These are phyloP conservation scores for Aegotheles bennettii DNA, from an alignment of 2,113 vertebrate species.

Conservation along the genomic window DNA sequence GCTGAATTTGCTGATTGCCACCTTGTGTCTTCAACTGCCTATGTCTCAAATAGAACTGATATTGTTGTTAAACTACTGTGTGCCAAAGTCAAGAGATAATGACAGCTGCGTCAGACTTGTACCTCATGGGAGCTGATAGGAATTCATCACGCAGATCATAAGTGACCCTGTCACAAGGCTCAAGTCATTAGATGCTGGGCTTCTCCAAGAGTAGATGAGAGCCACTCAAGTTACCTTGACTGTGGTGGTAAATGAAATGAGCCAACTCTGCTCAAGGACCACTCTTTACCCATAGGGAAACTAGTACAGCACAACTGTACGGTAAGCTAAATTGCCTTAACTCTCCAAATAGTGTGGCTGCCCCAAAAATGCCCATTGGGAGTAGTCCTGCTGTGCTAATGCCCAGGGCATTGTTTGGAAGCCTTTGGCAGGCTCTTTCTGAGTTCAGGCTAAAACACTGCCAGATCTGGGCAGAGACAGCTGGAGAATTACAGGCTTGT, in stretches of 20 bases:
- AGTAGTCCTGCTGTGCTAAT: not conserved
- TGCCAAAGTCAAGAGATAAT: not conserved
- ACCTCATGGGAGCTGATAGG: not conserved
- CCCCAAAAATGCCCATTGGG: not conserved
- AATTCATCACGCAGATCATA: not conserved
- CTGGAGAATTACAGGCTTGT: not conserved
- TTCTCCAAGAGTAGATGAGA: not conserved
- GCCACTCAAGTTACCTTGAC: not conserved
- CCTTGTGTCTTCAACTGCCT: not conserved
- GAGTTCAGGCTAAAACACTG: not conserved
- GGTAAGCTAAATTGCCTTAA: not conserved
- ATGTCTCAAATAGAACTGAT: not conserved
- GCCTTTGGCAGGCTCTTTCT: not conserved
- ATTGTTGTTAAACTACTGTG: not conserved
- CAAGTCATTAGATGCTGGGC: not conserved
- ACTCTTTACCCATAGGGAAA: not conserved
- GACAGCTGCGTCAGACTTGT: not conserved
- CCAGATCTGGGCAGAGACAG: not conserved
- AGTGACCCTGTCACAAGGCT: not conserved
- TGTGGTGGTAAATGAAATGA: not conserved
- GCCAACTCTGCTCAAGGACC: not conserved
- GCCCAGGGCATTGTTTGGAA: not conserved
- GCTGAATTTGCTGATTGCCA: not conserved
- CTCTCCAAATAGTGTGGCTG: not conserved
- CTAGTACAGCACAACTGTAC: not conserved